Base-by-base conservation (phyloP, 1,140 invertebrate species). In the Carposina sasakii region DNA sequence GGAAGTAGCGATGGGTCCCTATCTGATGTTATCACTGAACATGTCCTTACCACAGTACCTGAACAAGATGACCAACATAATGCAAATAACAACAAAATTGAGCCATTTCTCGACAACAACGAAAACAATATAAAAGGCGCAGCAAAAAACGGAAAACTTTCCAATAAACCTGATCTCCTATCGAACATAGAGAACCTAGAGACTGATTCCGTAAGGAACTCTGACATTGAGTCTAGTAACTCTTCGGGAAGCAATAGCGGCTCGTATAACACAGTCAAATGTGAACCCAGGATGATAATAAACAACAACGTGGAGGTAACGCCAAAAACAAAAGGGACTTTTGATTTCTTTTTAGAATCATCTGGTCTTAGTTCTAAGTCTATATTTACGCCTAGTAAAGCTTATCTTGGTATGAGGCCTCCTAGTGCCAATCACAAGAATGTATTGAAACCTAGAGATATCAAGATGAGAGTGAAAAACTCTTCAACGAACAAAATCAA, bases 291-390 rank as follows among this genome's bases (percentile, higher is more conserved):
- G 41, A 77, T 75, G 65, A 67, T 76, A 17, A 28, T 77, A 13
- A 60, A 65, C 9, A 55, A 71, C 17, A 16, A 51, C 3, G 73
- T 75, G 10, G 46, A 54, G 2, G 68, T 65, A 26, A 67, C 50
- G 3, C 54, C 57, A 37, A 81, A 72, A 57, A 64, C 54, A 24
- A 76, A 76, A 39, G 70, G 78, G 22, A 67, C 89, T 21, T 91
- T 91, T 52, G 92, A 93, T 72, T 90, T 91, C 64, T 94, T 94
- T 60, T 75, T 94, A 15, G 93, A 94, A 67, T 90, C 90, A 17
- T 93, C 92, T 48, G 93, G 93, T 39, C 87, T 94, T 30, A 93
- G 92, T 79, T 92, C 91, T 52, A 94, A 94, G 73, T 93, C 91
- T 4, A 92, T 94, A 57, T 86, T 93, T 51, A 92, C 91, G 2